Conservation (phyloP, 2,797 vertebrate genomes). For the Nannoperca australis region DNA sequence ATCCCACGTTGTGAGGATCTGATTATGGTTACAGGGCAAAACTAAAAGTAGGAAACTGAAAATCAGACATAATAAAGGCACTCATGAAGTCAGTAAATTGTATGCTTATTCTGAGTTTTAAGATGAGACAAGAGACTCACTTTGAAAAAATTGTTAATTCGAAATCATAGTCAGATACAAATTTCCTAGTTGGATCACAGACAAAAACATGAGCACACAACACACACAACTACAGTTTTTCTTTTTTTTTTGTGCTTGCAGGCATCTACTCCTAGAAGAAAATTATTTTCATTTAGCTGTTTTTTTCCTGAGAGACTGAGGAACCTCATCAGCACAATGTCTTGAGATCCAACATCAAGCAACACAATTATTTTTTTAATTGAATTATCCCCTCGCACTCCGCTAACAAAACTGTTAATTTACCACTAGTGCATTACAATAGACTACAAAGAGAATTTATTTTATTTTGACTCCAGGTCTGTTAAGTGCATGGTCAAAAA, state of each 20-base stretch:
- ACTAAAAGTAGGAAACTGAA: conserved; percentile 28
- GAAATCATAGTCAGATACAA: conserved; percentile 2
- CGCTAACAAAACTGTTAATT: conserved; percentile 12
- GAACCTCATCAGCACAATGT: not conserved
- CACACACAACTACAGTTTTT: conserved; percentile 3
- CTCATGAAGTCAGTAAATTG: conserved; percentile 20
- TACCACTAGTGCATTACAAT: conserved; percentile 11
- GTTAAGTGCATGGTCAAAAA: not conserved
- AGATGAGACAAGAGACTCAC: conserved; percentile 10
- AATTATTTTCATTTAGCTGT: not conserved
- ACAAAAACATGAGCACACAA: not conserved
- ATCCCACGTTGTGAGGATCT: conserved; percentile 46
- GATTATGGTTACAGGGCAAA: conserved; percentile 58
- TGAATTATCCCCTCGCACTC: not conserved
- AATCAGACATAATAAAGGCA: conserved; percentile 31
- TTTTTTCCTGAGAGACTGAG: conserved; percentile 15
- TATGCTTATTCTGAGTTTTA: conserved; percentile 18
- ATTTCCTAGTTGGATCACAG: not conserved
- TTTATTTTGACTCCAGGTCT: conserved; percentile 19
- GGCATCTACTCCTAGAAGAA: conserved; percentile 2
- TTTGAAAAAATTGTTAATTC: conserved; percentile 16
- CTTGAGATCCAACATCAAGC: conserved; percentile 17
- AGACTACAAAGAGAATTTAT: conserved; percentile 16
- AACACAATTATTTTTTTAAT: not conserved
- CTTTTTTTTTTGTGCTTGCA: conserved; percentile 7